A percentile compares a stretch with the other conserved stretches of the same genome.
These are phyloP conservation scores for Xenus cinereus DNA, from an alignment of 2,113 vertebrate species.

Conservation along the genomic window DNA sequence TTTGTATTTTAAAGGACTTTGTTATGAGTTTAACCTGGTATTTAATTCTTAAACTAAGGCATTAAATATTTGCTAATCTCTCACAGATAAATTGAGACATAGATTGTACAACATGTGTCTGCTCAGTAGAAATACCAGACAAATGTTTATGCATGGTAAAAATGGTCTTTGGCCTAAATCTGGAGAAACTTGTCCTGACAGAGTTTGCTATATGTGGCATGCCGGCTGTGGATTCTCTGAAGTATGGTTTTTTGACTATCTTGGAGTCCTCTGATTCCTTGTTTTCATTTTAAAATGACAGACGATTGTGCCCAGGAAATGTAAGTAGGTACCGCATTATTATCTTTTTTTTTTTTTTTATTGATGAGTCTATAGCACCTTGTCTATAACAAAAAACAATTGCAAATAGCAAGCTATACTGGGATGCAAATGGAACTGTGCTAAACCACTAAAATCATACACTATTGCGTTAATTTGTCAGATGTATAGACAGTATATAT, in stretches of 20 bases:
- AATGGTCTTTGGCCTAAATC: neutral
- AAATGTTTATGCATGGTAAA: neutral
- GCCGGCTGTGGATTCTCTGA: neutral
- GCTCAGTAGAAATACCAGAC: neutral
- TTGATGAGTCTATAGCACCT: neutral
- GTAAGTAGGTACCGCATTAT: neutral
- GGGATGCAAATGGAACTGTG: neutral
- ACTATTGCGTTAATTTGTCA: neutral
- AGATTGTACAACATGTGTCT: neutral
- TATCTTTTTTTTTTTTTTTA: neutral
- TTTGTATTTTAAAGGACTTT: neutral
- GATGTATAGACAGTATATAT: neutral
- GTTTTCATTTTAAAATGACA: neutral
- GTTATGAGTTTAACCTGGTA: neutral
- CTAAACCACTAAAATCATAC: neutral
- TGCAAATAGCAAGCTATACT: neutral
- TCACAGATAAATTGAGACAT: neutral
- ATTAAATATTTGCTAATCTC: neutral
- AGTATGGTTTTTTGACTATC: neutral
- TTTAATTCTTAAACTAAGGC: neutral
- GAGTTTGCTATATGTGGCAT: neutral
- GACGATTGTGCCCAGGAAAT: neutral
- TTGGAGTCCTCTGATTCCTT: neutral
- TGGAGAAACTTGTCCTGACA: neutral
- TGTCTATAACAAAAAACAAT: neutral